Conservation (phyloP, 2,113 vertebrate species). For the Numenius arquata region DNA sequence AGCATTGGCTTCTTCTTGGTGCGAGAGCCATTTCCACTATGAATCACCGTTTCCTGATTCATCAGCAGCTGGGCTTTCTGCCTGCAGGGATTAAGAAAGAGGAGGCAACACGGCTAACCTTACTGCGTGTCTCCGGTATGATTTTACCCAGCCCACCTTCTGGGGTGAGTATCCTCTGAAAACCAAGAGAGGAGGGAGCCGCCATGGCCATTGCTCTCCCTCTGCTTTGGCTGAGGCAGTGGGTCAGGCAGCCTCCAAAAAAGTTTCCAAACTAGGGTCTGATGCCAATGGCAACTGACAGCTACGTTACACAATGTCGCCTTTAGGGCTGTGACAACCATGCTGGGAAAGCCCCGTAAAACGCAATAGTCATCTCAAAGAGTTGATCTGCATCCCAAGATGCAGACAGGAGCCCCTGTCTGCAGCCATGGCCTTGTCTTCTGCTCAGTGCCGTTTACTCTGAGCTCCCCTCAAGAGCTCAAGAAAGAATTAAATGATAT, state of each 20-base stretch:
- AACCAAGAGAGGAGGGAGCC: neutral
- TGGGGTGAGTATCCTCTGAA: neutral
- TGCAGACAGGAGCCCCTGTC: neutral
- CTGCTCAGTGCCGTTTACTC: neutral
- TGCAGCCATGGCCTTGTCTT: neutral
- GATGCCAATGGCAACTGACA: neutral
- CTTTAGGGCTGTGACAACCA: neutral
- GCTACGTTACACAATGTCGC: neutral
- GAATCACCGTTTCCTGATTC: neutral
- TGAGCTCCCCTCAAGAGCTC: neutral
- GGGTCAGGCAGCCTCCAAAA: neutral
- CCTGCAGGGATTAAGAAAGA: neutral
- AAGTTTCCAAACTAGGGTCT: neutral
- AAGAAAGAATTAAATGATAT: neutral
- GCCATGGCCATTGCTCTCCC: neutral
- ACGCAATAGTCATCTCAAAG: neutral
- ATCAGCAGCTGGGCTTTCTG: neutral
- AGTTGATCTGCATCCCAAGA: neutral
- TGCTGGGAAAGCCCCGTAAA: neutral
- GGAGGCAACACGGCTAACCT: neutral
- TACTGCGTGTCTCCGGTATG: neutral
- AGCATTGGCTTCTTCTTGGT: neutral
- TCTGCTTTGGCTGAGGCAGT: neutral
- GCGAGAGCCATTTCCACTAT: neutral
- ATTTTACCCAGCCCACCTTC: neutral